Percentiles rank a stretch among this genome's conserved stretches.
Conservation (phyloP, 2,113 vertebrate species). For the Upupa epops region DNA sequence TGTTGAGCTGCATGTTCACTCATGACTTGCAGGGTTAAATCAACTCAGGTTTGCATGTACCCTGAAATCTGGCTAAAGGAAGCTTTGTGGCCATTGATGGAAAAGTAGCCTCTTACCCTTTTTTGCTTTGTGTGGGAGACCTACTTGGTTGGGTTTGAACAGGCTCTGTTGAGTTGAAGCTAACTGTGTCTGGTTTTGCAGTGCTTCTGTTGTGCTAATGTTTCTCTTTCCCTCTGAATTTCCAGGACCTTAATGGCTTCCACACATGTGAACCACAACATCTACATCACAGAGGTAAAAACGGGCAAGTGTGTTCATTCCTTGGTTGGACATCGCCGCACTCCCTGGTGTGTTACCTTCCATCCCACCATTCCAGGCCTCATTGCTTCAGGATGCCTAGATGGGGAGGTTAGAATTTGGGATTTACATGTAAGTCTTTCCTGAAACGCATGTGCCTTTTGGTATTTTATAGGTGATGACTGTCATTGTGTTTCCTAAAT, state of each 20-base stretch:
- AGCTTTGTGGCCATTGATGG: background rate
- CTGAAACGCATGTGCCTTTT: background rate
- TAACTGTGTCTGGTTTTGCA: background rate
- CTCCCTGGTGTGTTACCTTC: constrained; percentile 98
- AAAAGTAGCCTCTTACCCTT: background rate
- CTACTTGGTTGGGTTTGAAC: background rate
- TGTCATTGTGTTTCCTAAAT: background rate
- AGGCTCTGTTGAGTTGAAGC: background rate
- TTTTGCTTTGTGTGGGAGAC: background rate
- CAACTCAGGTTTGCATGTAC: background rate
- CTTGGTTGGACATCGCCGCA: constrained; percentile 94
- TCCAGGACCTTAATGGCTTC: constrained; percentile 94
- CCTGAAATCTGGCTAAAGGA: background rate
- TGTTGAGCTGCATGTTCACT: constrained; percentile 14
- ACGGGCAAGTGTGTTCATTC: constrained; percentile 98
- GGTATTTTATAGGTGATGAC: background rate
- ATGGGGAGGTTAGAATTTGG: constrained; percentile 99
- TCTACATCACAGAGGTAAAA: constrained; percentile 99
- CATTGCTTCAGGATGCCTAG: constrained; percentile 97
- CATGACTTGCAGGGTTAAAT: background rate
- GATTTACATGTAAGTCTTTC: constrained; percentile 92
- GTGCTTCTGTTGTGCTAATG: background rate
- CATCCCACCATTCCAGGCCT: constrained; percentile 97
- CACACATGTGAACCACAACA: constrained; percentile 99
- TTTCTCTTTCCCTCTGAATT: constrained; percentile 12